Percentiles rank a stretch among this genome's conserved stretches.
Conservation (phyloP, 2,888 invertebrate genomes). For the Dasypogon diadema region DNA sequence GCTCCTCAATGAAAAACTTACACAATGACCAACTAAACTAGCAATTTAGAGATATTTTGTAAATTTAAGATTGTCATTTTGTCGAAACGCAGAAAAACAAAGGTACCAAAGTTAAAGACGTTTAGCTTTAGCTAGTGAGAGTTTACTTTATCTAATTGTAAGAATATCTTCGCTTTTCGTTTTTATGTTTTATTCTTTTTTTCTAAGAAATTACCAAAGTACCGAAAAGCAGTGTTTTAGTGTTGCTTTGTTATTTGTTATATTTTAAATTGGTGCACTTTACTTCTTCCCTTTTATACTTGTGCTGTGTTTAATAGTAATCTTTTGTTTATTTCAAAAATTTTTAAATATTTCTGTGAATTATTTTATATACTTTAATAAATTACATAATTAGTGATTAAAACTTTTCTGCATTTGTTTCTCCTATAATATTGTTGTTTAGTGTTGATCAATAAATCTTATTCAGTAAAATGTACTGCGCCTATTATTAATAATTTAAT, state of each 20-base stretch:
- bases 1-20: no score
- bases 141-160: background rate
- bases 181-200: no score
- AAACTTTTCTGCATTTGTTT: slow-evolving; percentile 16
- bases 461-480: slow-evolving; percentile 1
- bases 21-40: background rate
- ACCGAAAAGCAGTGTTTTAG: background rate
- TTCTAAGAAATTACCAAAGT: background rate
- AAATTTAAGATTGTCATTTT: slow-evolving; percentile 32
- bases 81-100: background rate
- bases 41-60: background rate
- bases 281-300: background rate
- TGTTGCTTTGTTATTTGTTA: background rate
- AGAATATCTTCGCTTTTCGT: no score
- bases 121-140: background rate
- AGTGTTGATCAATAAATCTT: slow-evolving; percentile 5
- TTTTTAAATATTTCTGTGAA: background rate
- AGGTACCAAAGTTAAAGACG: background rate
- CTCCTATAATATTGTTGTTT: background rate
- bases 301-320: background rate
- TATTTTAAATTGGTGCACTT: slow-evolving; percentile 13
- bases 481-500: slow-evolving; percentile 10
- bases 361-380: background rate
- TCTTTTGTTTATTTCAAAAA: background rate
- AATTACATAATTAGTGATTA: slow-evolving; percentile 15